Base-by-base conservation (phyloP, 2,797 vertebrate species). In the Muscicapa comitata region DNA sequence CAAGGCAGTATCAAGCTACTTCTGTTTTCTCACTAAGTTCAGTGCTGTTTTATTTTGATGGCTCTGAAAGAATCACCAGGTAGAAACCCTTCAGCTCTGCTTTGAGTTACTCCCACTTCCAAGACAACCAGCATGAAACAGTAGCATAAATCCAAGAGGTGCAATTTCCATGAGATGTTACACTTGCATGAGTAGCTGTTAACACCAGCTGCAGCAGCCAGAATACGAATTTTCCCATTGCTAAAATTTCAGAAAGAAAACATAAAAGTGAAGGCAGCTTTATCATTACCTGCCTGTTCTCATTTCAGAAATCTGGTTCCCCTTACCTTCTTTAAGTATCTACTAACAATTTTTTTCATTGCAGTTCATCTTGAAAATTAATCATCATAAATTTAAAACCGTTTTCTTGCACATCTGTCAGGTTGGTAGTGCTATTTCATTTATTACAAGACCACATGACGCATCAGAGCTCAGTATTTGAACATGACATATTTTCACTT, bases 401-500 rank as follows among this genome's bases (percentile, higher is more conserved):
- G 92, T 96, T 96, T 93, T 89, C 94, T 95, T 96, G 95, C 94
- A 96, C 95, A 97, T 95, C 76, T 97, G 97, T 97, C 97, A 98
- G 91, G 68, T 92, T 84, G 80, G 82, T 13, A 42, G 94, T 63
- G 81, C 37, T 84, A 73, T 86, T 97, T 96, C 97, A 98, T 97
- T 98, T 97, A 97, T 98, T 98, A 97, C 33, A 66, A 95, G 95
- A 87, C 89, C 95, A 91, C 96, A 63, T 92, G 97, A 97, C 15
- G 76, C 95, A 97, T 96, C 92, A 95, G 81, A 96, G 97, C 88
- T 95, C 96, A 96, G 93, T 93, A 97, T 97, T 97, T 97, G 97
- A 98, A 97, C 93, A 84, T 97, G 98, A 97, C 97, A 97, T 97
- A 97, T 98, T 97, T 97, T 97, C 93, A 93, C 94, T 98, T 92